These are phyloP conservation scores for Emydoidea blandingii DNA, from an alignment of 2,797 vertebrate genomes.

Conservation along the genomic window DNA sequence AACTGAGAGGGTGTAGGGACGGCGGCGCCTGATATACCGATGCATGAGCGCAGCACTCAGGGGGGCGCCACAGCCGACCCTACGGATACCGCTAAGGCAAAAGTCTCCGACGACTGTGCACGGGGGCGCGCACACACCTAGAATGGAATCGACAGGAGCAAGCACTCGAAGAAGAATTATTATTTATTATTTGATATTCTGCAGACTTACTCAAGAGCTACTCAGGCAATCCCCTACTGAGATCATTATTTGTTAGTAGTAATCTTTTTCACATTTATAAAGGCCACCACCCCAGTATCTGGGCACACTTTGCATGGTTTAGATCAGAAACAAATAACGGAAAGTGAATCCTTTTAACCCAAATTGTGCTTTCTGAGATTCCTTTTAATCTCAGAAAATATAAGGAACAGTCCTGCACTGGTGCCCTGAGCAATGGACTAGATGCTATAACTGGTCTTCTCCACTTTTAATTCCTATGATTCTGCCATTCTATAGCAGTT, in stretches of 20 bases:
- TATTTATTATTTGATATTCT: slow-evolving; percentile 30
- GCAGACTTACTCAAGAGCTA: slow-evolving; percentile 18
- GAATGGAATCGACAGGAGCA: no score
- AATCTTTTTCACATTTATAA: slow-evolving; percentile 6
- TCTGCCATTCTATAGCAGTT: not conserved
- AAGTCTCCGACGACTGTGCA: no score
- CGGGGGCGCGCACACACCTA: no score
- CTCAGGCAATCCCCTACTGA: not conserved
- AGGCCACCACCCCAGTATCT: slow-evolving; percentile 14
- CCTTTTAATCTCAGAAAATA: not conserved
- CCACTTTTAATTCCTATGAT: not conserved
- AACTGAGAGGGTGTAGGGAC: no score
- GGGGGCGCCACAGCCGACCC: no score
- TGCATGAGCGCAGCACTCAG: no score
- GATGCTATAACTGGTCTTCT: not conserved
- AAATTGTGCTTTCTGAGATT: not conserved
- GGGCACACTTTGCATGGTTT: not conserved
- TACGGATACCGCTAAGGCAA: no score
- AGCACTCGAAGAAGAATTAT: not conserved
- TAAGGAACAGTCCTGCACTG: not conserved
- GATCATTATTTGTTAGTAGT: slow-evolving; percentile 26
- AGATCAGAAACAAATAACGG: slow-evolving; percentile 22
- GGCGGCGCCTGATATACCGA: no score
- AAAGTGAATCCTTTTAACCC: not conserved
- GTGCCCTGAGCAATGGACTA: no score